Evolutionary conservation across 2,797 vertebrate genomes (phyloP), one percentile per base, ranked within the genome.

Genomic region (Sylvia borin): DNA sequence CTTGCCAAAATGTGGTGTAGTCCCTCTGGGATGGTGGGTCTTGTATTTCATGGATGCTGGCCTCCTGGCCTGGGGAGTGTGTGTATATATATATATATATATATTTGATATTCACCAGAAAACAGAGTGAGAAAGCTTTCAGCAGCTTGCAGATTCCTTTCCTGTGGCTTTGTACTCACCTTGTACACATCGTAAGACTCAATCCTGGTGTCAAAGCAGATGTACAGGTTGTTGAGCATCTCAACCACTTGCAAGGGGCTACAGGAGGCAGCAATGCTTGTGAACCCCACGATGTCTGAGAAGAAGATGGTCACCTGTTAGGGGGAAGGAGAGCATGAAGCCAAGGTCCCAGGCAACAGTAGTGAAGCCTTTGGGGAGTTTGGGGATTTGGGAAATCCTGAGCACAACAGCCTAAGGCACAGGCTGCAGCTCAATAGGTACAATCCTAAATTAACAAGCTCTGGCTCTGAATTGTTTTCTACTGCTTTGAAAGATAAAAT

Each of bases 241-340:
- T 98, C 98, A 27, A 99, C 99, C 43, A 99, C 98, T 95, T 99
- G 98, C 72, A 99, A 70, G 57, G 99, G 98, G 32, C 97, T 97
- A 22, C 99, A 99, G 78, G 98, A 99, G 5, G 99, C 99, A 16
- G 99, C 98, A 55, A 99, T 99, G 11, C 97, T 96, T 1, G 99
- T 99, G 98, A 99, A 99, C 36, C 99, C 98, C 88, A 99, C 99
- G 0, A 99, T 98, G 92, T 99, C 99, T 0, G 99, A 99, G 98
- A 99, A 99, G 34, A 99, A 99, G 88, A 99, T 99, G 10, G 99
- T 99, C 62, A 99, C 99, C 98, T 99, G 96, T 38, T 9, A 36
- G 68, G 51, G 53, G 93, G 65, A 87, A 47, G 43, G 32, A 11
- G 34, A 61, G 20, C 2, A 13, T 20, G 54, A 26, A 18, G 40